Evolutionary conservation across 2,113 vertebrate genomes (phyloP), one percentile per base, ranked within the genome.

Genomic region (Cnemophilus loriae): DNA sequence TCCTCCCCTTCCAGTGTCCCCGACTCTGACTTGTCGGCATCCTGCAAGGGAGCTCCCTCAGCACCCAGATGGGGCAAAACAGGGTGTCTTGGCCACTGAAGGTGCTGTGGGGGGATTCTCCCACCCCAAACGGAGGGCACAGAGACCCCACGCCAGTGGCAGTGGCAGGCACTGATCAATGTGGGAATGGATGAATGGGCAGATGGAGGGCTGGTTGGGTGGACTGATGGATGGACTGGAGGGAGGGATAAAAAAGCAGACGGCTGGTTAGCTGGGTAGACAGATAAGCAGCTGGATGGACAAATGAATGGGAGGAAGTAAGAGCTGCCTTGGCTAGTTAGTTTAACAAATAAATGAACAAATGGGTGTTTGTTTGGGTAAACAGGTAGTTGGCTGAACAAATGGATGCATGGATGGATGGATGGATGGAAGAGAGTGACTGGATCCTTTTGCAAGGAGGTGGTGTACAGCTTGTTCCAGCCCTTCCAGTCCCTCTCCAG

Each of bases 1-100:
- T 99, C 98, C 70, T 99, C 98, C 20, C 98, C 98, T 90, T 99
- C 99, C 95, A 99, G 96, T 0, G 98, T 98, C 32, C 98, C 98
- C 0, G 98, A 98, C 47, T 98, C 95, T 0, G 98, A 99, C 60
- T 97, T 98, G 96, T 99, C 99, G 0, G 99, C 99, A 98, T 95
- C 98, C 99, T 99, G 97, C 33, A 97, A 95, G 24, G 33, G 56
- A 90, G 50, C 24, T 86, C 20, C 4, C 52, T 96, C 80, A 92
- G 76, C 42, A n/a, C 7, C 18, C 27, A 68, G 19, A 14, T 0
- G 0, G 39, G 46, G 44, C 30, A 81, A 55, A 63, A 32, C 0
- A 0, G 17, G 35, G 32, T 60, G 41, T 42, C 63, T 44, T 63
- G 24, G 19, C 19, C 24, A 64, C 41, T 5, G 2, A 35, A 26